A percentile compares a stretch with the other conserved stretches of the same genome.
Evolutionary conservation across 1,140 invertebrate species (phyloP).

Genomic region (Leptoteleia sp.): DNA sequence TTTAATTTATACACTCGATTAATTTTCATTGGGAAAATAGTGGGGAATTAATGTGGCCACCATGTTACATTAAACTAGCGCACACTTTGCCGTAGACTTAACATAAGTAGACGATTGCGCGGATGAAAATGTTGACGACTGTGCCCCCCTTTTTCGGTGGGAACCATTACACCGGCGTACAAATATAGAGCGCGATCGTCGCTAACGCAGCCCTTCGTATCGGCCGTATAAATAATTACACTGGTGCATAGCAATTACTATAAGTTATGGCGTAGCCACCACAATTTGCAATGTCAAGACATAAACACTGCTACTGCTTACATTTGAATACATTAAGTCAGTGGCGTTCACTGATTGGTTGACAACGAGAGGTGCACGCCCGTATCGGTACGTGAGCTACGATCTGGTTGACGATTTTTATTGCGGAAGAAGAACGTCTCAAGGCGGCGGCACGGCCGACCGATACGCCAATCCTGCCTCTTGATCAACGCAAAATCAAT

Average conservation of each 20-base stretch:
- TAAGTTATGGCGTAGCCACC: slow-evolving; percentile 81
- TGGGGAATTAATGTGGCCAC: too few relatives aligned
- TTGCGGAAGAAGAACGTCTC: slow-evolving; percentile 69
- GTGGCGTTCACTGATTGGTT: slow-evolving; percentile 75
- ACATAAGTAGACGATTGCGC: slow-evolving; percentile 39
- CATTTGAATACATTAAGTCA: slow-evolving; percentile 81
- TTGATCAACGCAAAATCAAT: slow-evolving; percentile 64
- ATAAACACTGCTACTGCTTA: slow-evolving; percentile 82
- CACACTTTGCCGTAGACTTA: not conserved
- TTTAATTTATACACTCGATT: too few relatives aligned
- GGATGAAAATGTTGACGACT: slow-evolving; percentile 61
- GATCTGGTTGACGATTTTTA: slow-evolving; percentile 81
- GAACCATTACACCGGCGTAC: slow-evolving; percentile 60
- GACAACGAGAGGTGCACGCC: slow-evolving; percentile 66
- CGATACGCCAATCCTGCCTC: slow-evolving; percentile 60
- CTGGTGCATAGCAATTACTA: slow-evolving; percentile 80
- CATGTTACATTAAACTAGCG: too few relatives aligned
- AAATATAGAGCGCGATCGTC: slow-evolving; percentile 50
- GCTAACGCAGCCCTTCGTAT: slow-evolving; percentile 71
- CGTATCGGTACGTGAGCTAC: slow-evolving; percentile 77
- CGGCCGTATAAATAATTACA: slow-evolving; percentile 82
- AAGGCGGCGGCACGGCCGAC: slow-evolving; percentile 45
- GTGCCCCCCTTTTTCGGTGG: slow-evolving; percentile 52
- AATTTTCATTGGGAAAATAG: too few relatives aligned
- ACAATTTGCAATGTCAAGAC: slow-evolving; percentile 83